phyloP scores from a whole-genome alignment of 2,888 invertebrate species.

The Rhodophaea formosa region DNA sequence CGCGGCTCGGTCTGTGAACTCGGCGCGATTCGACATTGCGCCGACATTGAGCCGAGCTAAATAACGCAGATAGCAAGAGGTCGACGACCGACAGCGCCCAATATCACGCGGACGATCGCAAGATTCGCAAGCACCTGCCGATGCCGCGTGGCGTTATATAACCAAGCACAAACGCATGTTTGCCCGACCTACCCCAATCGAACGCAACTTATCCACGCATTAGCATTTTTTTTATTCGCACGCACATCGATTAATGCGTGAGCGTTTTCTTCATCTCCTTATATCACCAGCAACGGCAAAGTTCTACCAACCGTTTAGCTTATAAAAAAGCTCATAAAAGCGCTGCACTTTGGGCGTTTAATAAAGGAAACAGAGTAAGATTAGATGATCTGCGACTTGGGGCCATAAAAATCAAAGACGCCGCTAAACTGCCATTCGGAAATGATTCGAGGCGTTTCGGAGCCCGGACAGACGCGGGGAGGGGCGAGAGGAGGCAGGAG shows the following conservation, averaged over 20 bases:
- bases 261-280: conserved; percentile 13
- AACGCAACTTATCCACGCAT: conserved; percentile 28
- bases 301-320: not conserved
- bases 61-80: conserved; percentile 77
- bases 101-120: conserved; percentile 72
- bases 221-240: conserved; percentile 23
- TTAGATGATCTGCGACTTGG: not conserved
- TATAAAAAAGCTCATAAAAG: not conserved
- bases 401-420: conserved; percentile 35
- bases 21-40: conserved; percentile 73
- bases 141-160: conserved; percentile 56
- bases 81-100: conserved; percentile 76
- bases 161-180: conserved; percentile 33
- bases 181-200: conserved; percentile 57
- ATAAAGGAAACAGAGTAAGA: not conserved
- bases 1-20: conserved; percentile 72
- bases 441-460: conserved; percentile 53
- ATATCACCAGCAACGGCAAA: not conserved
- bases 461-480: conserved; percentile 31
- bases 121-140: conserved; percentile 61
- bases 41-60: conserved; percentile 76
- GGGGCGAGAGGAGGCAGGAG: conserved; percentile 34
- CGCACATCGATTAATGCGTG: not conserved
- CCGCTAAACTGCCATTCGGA: conserved; percentile 56
- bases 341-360: not conserved